Percentiles rank a stretch among this genome's conserved stretches.
Evolutionary conservation across 1,140 invertebrate species (phyloP).

Genomic region (Trachymyrmex septentrionalis): DNA sequence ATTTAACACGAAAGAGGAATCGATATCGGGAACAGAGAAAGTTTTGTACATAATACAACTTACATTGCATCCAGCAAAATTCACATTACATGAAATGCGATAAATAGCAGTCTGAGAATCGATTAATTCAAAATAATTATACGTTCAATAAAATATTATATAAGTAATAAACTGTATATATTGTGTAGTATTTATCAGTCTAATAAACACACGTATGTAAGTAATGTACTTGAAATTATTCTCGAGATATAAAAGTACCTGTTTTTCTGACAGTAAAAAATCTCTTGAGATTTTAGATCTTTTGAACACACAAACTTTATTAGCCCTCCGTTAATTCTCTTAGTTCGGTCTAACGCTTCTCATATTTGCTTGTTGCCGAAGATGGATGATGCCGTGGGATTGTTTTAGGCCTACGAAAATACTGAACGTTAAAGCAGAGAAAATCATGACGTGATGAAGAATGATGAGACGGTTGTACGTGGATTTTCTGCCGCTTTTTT

Average conservation of each 20-base stretch:
- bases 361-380: slow-evolving; percentile 44
- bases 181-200: not conserved
- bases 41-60: slow-evolving; percentile 50
- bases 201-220: not conserved
- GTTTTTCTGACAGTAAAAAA: slow-evolving; percentile 23
- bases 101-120: slow-evolving; percentile 41
- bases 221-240: not conserved
- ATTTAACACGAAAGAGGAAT: slow-evolving; percentile 41
- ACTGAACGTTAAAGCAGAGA: slow-evolving; percentile 49
- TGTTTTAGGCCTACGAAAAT: slow-evolving; percentile 52
- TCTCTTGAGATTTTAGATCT: slow-evolving; percentile 10
- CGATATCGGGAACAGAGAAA: slow-evolving; percentile 56
- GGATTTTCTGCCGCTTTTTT: slow-evolving; percentile 21
- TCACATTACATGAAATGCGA: slow-evolving; percentile 37
- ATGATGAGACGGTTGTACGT: slow-evolving; percentile 31
- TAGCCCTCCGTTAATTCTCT: slow-evolving; percentile 27
- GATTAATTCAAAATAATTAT: slow-evolving; percentile 19
- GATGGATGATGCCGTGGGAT: slow-evolving; percentile 40
- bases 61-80: slow-evolving; percentile 19
- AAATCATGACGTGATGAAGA: slow-evolving; percentile 41
- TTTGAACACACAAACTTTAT: not conserved
- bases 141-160: not conserved
- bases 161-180: not conserved
- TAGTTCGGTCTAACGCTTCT: slow-evolving; percentile 28
- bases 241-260: not conserved